These are phyloP conservation scores for Armadillidium nasatum DNA, from an alignment of 1,140 invertebrate species.

Conservation along the genomic window DNA sequence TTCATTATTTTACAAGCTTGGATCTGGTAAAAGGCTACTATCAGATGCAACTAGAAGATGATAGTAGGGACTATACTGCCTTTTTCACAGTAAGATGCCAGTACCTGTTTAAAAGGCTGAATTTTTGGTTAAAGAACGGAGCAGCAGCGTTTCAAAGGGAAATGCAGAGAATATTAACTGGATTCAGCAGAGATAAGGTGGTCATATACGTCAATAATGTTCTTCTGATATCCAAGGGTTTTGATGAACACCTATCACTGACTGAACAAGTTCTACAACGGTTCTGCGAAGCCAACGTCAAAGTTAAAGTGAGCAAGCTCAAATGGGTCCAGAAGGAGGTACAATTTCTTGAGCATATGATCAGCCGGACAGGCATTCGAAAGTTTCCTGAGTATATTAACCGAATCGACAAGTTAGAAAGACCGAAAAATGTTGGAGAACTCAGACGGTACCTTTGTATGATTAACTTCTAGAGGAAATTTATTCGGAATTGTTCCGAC, in stretches of 20 bases:
- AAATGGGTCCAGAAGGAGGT: background rate
- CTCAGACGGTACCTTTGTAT: background rate
- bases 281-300: background rate
- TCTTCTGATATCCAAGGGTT: background rate
- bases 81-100: background rate
- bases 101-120: background rate
- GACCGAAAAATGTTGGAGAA: constrained; percentile 1
- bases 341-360: background rate
- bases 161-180: background rate
- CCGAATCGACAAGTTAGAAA: background rate
- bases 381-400: background rate
- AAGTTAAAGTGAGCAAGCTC: background rate
- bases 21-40: constrained; percentile 9
- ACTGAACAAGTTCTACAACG: background rate
- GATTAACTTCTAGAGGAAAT: constrained; percentile 4
- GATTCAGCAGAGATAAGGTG: background rate
- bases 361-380: background rate
- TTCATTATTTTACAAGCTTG: background rate
- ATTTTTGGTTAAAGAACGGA: background rate
- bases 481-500: background rate
- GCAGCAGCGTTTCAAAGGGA: background rate
- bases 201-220: background rate
- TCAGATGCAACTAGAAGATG: background rate
- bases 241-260: background rate
- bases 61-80: background rate